phyloP scores from a whole-genome alignment of 1,140 invertebrate species.

The Trachelipus rathkii region DNA sequence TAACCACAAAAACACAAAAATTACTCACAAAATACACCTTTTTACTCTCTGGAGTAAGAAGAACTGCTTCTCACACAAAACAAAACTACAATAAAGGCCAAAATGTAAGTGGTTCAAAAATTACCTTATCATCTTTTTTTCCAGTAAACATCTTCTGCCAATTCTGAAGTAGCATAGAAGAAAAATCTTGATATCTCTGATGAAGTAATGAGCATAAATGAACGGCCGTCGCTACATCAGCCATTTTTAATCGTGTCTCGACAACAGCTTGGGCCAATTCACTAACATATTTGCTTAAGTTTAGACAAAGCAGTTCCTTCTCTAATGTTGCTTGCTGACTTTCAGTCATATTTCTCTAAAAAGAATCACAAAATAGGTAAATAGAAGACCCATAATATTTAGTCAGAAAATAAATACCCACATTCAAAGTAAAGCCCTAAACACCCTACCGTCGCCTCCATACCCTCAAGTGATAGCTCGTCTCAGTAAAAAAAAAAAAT shows the following conservation, averaged over 20 bases:
- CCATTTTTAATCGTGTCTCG: slow-evolving; percentile 91
- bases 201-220: slow-evolving; percentile 81
- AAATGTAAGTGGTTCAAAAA: no score
- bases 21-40: no score
- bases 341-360: slow-evolving; percentile 77
- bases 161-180: slow-evolving; percentile 76
- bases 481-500: no score
- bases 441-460: no score
- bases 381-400: no score
- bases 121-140: slow-evolving; percentile 70
- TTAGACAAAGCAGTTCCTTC: slow-evolving; percentile 83
- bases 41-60: no score
- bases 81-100: no score
- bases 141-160: slow-evolving; percentile 81
- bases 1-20: no score
- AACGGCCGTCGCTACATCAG: slow-evolving; percentile 80
- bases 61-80: no score
- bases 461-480: no score
- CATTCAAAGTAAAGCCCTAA: no score
- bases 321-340: slow-evolving; percentile 74
- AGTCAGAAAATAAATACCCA: no score
- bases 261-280: slow-evolving; percentile 87
- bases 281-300: slow-evolving; percentile 92
- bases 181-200: slow-evolving; percentile 85
- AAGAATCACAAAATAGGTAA: slow-evolving; percentile 24